Evolutionary conservation across 2,888 invertebrate species (phyloP).

Genomic region (Drosophila parthenogenetica): DNA sequence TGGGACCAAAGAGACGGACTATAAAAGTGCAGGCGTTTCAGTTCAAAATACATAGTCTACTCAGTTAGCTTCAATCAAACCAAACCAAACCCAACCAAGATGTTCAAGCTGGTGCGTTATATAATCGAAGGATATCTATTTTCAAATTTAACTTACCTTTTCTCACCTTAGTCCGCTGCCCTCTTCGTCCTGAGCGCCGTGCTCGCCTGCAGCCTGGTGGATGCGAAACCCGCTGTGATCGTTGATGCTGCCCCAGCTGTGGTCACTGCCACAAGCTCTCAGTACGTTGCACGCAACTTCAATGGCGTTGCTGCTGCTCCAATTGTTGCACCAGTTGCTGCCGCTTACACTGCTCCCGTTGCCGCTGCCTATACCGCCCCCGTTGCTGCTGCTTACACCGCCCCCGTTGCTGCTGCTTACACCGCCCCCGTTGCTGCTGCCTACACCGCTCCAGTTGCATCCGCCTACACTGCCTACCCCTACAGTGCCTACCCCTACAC

Average conservation of each 20-base stretch:
- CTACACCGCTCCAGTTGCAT: constrained; percentile 68
- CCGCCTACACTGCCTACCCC: constrained; percentile 49
- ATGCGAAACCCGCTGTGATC: constrained; percentile 85
- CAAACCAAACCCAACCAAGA: constrained; percentile 59
- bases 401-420: constrained; percentile 71
- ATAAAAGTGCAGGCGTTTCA: constrained; percentile 71
- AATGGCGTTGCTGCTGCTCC: constrained; percentile 86
- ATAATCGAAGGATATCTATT: background rate
- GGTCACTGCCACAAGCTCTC: constrained; percentile 87
- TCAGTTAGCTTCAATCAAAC: constrained; percentile 56
- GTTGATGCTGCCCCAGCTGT: constrained; percentile 79
- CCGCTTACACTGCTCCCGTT: constrained; percentile 70
- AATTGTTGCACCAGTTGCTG: constrained; percentile 68
- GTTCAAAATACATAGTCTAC: constrained; percentile 62
- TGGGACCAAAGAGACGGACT: constrained; percentile 32
- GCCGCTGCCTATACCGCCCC: constrained; percentile 71
- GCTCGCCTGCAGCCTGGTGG: constrained; percentile 85
- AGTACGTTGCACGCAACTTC: constrained; percentile 87
- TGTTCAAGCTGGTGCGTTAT: constrained; percentile 79
- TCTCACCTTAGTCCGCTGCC: constrained; percentile 79
- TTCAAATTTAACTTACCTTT: constrained; percentile 1
- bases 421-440: constrained; percentile 40
- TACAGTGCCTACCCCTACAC: constrained; percentile 47
- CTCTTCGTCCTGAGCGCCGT: constrained; percentile 83
- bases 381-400: constrained; percentile 62